Base-by-base conservation (phyloP, 2,113 vertebrate genomes). In the Camelus dromedarius region DNA sequence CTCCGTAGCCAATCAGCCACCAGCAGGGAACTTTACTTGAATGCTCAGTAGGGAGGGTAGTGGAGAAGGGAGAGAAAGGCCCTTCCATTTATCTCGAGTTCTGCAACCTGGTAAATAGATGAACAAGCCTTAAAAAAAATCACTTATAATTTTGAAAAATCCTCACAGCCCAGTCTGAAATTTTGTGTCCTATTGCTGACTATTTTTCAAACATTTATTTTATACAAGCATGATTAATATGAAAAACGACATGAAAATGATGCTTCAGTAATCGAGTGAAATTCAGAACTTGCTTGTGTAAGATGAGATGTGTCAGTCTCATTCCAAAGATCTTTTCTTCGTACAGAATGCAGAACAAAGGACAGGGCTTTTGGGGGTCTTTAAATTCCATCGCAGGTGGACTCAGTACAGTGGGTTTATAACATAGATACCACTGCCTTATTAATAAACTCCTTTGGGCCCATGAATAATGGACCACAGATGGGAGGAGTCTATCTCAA, bases 171-270 rank as follows among this genome's bases (percentile, higher is more conserved):
- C 79, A 85, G 24, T 72, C 91, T 92, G 32, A 10, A 11, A 85
- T 73, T 69, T 85, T 69, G 94, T 92, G 85, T 84, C 7, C 6
- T 73, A 54, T 82, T 93, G 92, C 64, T 95, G 72, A 87, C 80
- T 95, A 86, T 58, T 7, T 83, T 94, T 70, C 77, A 70, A 77
- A 38, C 5, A 20, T 60, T 38, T 48, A 28, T 72, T 79, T 80
- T 90, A 4, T 19, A 46, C n/a, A 28, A 42, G 15, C 48, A 30
- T 28, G 52, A 52, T 7, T 6, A 8, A 19, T 67, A 24, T 1
- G 67, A 35, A 67, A 82, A 54, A 58, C 92, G 38, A 38, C 67
- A 38, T 46, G 18, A 60, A 52, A n/a, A 35, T 19, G 16, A n/a
- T 32, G 60, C 66, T 72, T 82, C 0, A 11, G 10, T 28, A 32